These are phyloP conservation scores for Melozone crissalis DNA, from an alignment of 2,113 vertebrate genomes.

Conservation along the genomic window DNA sequence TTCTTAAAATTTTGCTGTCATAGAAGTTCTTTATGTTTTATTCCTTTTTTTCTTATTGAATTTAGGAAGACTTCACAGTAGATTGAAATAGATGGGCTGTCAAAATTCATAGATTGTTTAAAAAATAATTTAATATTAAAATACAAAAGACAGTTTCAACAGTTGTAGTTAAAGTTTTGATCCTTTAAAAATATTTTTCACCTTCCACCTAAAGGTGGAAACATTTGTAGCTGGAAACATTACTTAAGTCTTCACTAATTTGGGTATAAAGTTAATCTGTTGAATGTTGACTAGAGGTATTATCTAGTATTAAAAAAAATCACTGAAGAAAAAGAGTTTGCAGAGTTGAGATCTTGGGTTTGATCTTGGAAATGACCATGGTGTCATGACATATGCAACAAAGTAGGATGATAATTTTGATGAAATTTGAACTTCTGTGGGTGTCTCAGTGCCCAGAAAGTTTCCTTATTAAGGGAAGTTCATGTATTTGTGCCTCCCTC, in stretches of 20 bases:
- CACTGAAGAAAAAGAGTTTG: background rate
- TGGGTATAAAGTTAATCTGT: background rate
- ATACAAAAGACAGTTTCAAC: background rate
- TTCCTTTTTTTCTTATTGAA: background rate
- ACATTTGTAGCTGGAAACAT: background rate
- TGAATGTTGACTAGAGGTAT: background rate
- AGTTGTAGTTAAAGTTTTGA: background rate
- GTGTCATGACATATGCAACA: background rate
- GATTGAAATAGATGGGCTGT: background rate
- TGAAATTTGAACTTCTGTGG: background rate
- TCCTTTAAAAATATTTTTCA: background rate
- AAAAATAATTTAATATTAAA: background rate
- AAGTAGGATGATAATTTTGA: background rate
- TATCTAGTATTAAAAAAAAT: background rate
- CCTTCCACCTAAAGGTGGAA: background rate
- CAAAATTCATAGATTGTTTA: background rate
- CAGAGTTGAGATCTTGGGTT: background rate
- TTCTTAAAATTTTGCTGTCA: background rate
- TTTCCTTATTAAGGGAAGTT: background rate
- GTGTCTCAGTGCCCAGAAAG: background rate
- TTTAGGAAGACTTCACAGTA: background rate
- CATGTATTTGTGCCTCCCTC: slow-evolving; percentile 28
- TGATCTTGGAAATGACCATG: background rate
- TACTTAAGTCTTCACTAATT: background rate
- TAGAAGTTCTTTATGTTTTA: background rate